phyloP scores from a whole-genome alignment of 1,140 invertebrate genomes.

The Saccostrea echinata region DNA sequence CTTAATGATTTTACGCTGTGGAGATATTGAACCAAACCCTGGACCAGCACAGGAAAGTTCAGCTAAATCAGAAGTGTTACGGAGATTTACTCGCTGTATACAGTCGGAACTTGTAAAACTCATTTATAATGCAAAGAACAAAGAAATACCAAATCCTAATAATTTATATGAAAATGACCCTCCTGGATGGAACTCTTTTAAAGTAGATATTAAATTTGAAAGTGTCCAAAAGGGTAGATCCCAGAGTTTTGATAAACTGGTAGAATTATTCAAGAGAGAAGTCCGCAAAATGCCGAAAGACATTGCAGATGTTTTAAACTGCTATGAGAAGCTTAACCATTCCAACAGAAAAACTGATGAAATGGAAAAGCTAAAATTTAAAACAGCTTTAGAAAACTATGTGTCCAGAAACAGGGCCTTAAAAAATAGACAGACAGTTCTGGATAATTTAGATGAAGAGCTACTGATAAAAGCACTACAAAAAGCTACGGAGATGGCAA shows the following conservation, averaged over 20 bases:
- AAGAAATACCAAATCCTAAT: background rate
- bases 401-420: background rate
- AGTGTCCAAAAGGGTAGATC: background rate
- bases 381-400: background rate
- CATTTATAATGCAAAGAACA: background rate
- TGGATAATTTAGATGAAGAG: background rate
- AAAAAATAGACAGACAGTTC: background rate
- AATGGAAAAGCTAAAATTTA: background rate
- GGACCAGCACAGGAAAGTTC: background rate
- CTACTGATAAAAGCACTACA: background rate
- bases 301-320: background rate
- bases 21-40: constrained; percentile 5
- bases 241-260: background rate
- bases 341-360: background rate
- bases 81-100: background rate
- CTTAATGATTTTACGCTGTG: background rate
- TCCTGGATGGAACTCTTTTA: background rate
- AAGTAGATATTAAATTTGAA: background rate
- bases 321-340: background rate
- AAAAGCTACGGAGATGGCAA: background rate
- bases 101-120: constrained; percentile 3
- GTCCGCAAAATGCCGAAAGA: background rate
- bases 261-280: background rate
- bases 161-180: background rate
- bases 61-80: background rate